Conservation (phyloP, 2,797 vertebrate genomes). For the Threskiornis aethiopicus region DNA sequence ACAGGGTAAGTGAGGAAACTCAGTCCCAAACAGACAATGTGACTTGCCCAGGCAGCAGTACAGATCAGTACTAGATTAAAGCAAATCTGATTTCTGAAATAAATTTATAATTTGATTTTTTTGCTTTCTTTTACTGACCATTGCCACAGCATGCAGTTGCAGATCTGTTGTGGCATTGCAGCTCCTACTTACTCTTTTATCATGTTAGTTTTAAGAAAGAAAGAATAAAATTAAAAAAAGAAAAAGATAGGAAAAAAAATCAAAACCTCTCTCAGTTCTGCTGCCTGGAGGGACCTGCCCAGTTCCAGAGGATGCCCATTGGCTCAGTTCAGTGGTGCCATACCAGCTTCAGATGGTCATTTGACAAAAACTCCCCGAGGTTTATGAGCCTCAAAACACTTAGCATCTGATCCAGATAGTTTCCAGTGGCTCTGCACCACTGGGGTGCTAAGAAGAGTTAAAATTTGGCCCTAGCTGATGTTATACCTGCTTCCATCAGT, state of each 20-base stretch:
- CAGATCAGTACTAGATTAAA: neutral
- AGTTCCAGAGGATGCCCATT: neutral
- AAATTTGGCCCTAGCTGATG: neutral
- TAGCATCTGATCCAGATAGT: neutral
- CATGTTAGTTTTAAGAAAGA: neutral
- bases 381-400: neutral
- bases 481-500: slow-evolving; percentile 25
- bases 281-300: neutral
- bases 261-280: neutral
- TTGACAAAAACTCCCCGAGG: neutral
- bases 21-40: neutral
- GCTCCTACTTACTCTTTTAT: neutral
- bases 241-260: neutral
- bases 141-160: neutral
- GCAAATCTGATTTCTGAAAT: neutral
- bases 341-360: neutral
- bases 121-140: neutral
- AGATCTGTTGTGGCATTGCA: neutral
- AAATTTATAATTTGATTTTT: neutral
- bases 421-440: neutral
- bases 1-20: neutral
- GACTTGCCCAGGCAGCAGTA: neutral
- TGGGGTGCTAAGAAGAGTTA: neutral
- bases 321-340: neutral
- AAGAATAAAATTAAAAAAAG: neutral